Evolutionary conservation across 2,113 vertebrate species (phyloP), one percentile per base, ranked within the genome.

Genomic region (Perognathus longimembris): DNA sequence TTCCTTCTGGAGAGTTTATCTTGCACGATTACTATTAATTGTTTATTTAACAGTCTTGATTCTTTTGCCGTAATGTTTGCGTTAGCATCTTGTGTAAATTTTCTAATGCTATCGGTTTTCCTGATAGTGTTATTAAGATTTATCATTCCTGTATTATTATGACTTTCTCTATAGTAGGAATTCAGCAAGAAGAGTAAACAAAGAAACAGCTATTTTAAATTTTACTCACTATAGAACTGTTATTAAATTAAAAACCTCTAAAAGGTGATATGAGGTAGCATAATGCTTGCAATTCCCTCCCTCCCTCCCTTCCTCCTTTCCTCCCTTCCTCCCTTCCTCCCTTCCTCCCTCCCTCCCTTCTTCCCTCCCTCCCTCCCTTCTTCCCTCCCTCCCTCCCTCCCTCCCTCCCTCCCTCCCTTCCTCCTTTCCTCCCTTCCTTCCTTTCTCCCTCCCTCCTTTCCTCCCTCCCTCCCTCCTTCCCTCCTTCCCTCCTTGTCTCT

Each of bases 51-150:
- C 86, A 92, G 63, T 50, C 45, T 77, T 59, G 89, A 88, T 95
- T 94, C 96, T 76, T 50, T 93, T 86, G 85, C 78, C 77, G 78
- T 50, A 94, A 59, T 92, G 79, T 96, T 97, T 96, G 76, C 59
- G n/a, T 93, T 89, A 93, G 50, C 74, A 61, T 92, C 89, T 95
- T 93, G 69, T 95, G 73, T 93, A 96, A 96, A 95, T 89, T 95
- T 84, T 87, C 93, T 91, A 70, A 66, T 77, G 84, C 73, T 89
- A 69, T 90, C 69, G 76, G 84, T 34, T 93, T 90, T 89, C 71
- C 63, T 93, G 84, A 91, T 88, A 84, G 61, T 32, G 40, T 96
- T 95, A 94, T 96, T 93, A 95, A 93, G 83, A 90, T 86, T 91
- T 96, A 89, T 85, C 95, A 93, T 93, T 92, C 91, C 90, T 83